Percentiles rank a stretch among this genome's conserved stretches.
These are phyloP conservation scores for Artibeus jamaicensis DNA, from an alignment of 2,797 vertebrate species.

Conservation along the genomic window DNA sequence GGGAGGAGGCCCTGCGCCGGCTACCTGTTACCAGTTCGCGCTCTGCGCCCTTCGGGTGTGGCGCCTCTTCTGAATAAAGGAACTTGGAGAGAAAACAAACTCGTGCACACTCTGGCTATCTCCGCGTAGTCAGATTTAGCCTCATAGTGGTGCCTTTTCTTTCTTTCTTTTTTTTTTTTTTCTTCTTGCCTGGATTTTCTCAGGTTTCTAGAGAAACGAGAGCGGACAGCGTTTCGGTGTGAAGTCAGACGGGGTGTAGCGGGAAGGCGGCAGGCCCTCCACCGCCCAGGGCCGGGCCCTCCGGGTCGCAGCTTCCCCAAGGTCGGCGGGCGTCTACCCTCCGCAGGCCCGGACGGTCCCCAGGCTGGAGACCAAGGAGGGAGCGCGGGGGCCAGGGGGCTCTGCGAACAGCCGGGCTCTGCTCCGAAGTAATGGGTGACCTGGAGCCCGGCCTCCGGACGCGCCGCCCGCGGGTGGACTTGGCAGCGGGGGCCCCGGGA, in stretches of 20 bases:
- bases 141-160: neutral
- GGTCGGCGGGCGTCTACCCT: accelerated
- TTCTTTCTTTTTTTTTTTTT: no score
- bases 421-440: accelerated
- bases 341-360: neutral
- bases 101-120: neutral
- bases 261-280: accelerated
- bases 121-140: neutral
- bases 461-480: accelerated
- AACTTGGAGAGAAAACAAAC: neutral
- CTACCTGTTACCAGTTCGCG: accelerated
- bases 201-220: neutral
- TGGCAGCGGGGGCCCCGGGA: neutral
- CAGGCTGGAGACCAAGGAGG: no score
- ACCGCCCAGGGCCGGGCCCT: neutral
- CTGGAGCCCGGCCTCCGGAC: accelerated
- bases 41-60: accelerated
- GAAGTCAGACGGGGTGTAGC: neutral
- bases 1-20: accelerated
- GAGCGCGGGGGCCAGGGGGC: neutral
- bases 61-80: neutral
- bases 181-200: neutral
- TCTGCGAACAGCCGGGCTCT: neutral
- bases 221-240: neutral
- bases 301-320: neutral